These are phyloP conservation scores for Drosophila lini DNA, from an alignment of 1,140 invertebrate genomes.

Conservation along the genomic window DNA sequence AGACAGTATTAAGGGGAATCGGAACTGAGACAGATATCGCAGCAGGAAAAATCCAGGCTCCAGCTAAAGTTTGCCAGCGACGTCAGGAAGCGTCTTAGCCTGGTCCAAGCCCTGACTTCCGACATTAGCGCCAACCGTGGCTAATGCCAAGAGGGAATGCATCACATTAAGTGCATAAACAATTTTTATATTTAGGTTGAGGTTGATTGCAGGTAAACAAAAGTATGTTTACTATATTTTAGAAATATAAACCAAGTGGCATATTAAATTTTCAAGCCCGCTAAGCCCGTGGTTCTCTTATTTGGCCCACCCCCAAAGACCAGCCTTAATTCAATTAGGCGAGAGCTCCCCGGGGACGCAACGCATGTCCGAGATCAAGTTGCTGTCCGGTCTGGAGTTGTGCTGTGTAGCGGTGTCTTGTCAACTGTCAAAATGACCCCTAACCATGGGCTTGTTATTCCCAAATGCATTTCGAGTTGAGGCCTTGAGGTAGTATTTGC, in stretches of 20 bases:
- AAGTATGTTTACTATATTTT: too few relatives aligned
- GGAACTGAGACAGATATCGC: constrained; percentile 26
- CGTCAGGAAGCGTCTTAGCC: constrained; percentile 26
- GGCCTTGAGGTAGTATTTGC: background rate
- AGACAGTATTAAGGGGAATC: constrained; percentile 24
- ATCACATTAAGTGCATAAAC: constrained; percentile 13
- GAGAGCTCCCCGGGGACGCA: constrained; percentile 17
- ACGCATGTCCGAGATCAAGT: constrained; percentile 21
- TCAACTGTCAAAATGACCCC: constrained; percentile 65
- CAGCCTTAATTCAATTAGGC: constrained; percentile 36
- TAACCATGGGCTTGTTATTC: constrained; percentile 26
- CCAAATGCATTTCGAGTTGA: constrained; percentile 55
- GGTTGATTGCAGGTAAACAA: background rate
- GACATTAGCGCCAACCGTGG: background rate
- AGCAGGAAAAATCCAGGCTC: constrained; percentile 43
- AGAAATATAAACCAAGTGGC: background rate
- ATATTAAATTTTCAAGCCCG: constrained; percentile 1
- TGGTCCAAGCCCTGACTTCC: background rate
- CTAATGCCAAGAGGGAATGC: constrained; percentile 16
- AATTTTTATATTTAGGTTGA: background rate
- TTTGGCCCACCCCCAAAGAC: background rate
- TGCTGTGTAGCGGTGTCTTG: constrained; percentile 44
- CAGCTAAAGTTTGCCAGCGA: constrained; percentile 28
- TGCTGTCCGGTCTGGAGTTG: constrained; percentile 12
- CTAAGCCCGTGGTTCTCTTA: background rate